Evolutionary conservation across 1,140 invertebrate genomes (phyloP), one percentile per base, ranked within the genome.

Genomic region (Agrypnia vestita): DNA sequence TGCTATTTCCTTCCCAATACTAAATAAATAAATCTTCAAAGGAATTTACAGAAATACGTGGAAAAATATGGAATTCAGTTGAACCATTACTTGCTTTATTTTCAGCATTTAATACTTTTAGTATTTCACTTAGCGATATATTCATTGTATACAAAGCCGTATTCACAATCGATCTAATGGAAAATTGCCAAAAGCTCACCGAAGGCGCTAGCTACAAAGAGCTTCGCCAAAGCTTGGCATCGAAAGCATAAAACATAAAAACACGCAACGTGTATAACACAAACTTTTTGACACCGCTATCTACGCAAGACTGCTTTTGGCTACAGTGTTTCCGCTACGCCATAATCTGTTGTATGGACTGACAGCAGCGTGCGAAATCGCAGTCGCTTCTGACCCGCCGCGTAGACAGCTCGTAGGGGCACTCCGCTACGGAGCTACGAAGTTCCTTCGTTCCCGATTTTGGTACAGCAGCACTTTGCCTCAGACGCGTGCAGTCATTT

Each of bases 371-470:
- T 59, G 17, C 55, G 17, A 59, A 35, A 21, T 59, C 55, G 55
- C 55, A 59, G 55, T 59, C 55, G 15, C 21, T 8, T 21, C 15
- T 21, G 21, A 59, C 9, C 55, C 17, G 55, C 10, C 55, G 55
- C 55, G 55, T 59, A 59, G 55, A 59, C 17, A 59, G 15, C 55
- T 59, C 55, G 55, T 59, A 59, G 55, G 15, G 15, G 17, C 6
- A 21, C 55, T 59, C 17, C 15, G 11, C 55, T 59, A 21, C 55
- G 55, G 7, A 17, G 55, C 55, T 10, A 19, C 15, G 55, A 19
- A 59, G 55, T 59, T 59, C 55, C 21, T 59, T 1, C 15, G n/a
- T 59, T 59, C 15, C n/a, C 55, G 55, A 59, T 3, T 19, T n/a
- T 19, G 21, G 17, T 59, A 19, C 1, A 11, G 55, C 3, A 59